Evolutionary conservation across 2,797 vertebrate genomes (phyloP).

Genomic region (Chelonia mydas): DNA sequence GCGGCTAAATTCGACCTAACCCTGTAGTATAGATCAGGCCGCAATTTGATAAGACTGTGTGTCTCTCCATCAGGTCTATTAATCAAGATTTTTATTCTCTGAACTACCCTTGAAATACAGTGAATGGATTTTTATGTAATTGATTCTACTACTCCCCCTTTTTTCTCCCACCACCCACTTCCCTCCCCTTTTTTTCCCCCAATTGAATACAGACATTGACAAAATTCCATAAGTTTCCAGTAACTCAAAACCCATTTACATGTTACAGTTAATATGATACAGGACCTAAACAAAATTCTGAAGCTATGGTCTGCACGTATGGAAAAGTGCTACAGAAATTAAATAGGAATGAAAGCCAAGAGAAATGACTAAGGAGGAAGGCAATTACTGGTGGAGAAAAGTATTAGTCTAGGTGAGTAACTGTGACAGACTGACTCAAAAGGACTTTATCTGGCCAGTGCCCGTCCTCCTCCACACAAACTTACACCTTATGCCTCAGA

Average conservation of each 20-base stretch:
- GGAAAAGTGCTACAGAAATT: neutral
- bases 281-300: neutral
- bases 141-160: neutral
- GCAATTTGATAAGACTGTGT: no score
- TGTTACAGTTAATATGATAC: neutral
- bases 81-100: no score
- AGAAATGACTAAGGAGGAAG: neutral
- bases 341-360: neutral
- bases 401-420: neutral
- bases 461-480: no score
- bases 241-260: constrained; percentile 35
- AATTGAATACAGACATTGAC: constrained; percentile 41
- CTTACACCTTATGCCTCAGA: no score
- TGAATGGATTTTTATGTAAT: neutral
- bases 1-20: no score
- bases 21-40: no score
- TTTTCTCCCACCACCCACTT: neutral
- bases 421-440: no score
- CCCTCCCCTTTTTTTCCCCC: neutral
- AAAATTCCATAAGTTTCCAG: constrained; percentile 53
- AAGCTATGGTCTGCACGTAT: neutral
- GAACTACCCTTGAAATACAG: neutral
- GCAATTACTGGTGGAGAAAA: neutral
- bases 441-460: neutral
- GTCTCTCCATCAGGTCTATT: neutral